Evolutionary conservation across 2,797 vertebrate species (phyloP), one percentile per base, ranked within the genome.

Genomic region (Lindbergichthys nudifrons): DNA sequence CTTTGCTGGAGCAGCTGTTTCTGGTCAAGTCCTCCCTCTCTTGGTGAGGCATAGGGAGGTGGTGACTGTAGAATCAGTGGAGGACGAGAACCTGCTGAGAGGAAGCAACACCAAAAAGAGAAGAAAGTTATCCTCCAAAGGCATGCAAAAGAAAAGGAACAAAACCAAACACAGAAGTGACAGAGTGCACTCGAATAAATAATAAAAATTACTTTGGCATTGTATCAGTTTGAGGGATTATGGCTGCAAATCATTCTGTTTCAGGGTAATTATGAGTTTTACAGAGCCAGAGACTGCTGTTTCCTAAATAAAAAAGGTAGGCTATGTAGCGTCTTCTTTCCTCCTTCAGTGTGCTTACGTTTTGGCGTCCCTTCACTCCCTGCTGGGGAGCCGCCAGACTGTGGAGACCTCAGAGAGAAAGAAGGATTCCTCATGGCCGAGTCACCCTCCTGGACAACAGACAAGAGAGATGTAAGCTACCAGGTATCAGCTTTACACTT

Each of bases 361-460:
- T 98, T 98, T 79, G 97, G 96, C 23, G 97, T 95, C 92, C 96
- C 97, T 73, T 98, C 97, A 87, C 96, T 97, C 84, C 96, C 96
- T 85, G 96, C 95, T 82, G 97, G 97, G 73, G 97, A 98, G 87
- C 97, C 98, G 65, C 96, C 96, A 8, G 97, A 96, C 88, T 97
- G 97, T 19, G 97, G 97, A 79, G 97, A 98, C 74, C 97, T 95
- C 88, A 98, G 91, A 66, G 96, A 86, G 91, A 98, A 98, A 51
- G 97, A 93, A 4, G 96, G 90, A 92, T 96, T 98, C 83, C 96
- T 96, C 93, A 97, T 90, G 75, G 96, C 90, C 87, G 96, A 95
- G 94, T 98, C 97, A 0, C 94, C 95, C 90, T 98, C 97, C 97
- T 98, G 46, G 14, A 82, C 56, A 65, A 87, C 13, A 83, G 13